Percentiles rank a stretch among this genome's conserved stretches.
phyloP scores from a whole-genome alignment of 2,113 vertebrate genomes.

The Larimichthys polyactis region DNA sequence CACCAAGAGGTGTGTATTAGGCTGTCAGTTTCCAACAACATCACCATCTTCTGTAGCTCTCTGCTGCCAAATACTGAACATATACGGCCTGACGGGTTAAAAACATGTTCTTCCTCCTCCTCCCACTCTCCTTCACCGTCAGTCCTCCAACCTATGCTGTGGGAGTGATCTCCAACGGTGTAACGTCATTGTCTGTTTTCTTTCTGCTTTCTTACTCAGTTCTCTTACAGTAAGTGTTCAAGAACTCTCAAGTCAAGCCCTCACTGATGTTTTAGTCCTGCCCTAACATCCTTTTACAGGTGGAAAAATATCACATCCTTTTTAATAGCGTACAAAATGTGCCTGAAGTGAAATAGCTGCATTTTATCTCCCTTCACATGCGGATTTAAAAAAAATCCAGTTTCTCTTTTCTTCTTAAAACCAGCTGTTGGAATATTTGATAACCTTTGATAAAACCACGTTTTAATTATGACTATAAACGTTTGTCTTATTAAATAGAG shows the following conservation, averaged over 20 bases:
- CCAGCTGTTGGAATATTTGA: conserved; percentile 1
- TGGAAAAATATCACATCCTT: conserved; percentile 31
- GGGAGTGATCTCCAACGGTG: conserved; percentile 34
- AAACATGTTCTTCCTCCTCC: conserved; percentile 50
- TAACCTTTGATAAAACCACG: conserved; percentile 17
- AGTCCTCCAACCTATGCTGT: conserved; percentile 40
- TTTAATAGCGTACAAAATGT: conserved; percentile 25
- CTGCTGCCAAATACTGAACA: conserved; percentile 52
- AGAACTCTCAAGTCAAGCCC: conserved; percentile 17
- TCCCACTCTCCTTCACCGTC: conserved; percentile 33
- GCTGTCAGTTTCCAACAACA: conserved; percentile 56
- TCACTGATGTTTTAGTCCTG: conserved; percentile 3
- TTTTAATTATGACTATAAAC: conserved; percentile 14
- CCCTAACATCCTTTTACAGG: conserved; percentile 16
- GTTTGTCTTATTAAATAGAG: conserved; percentile 29
- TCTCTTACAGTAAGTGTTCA: neutral
- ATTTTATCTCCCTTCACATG: conserved; percentile 25
- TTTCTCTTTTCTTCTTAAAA: conserved; percentile 32
- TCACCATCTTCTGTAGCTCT: conserved; percentile 32
- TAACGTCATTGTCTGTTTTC: conserved; percentile 16
- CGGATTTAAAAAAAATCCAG: conserved; percentile 11
- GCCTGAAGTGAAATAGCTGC: conserved; percentile 6
- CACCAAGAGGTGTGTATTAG: conserved; percentile 36
- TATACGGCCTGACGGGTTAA: conserved; percentile 52
- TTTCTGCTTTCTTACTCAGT: conserved; percentile 12